A percentile compares a stretch with the other conserved stretches of the same genome.
phyloP scores from a whole-genome alignment of 2,888 invertebrate genomes.

The Creontiades dilutus region DNA sequence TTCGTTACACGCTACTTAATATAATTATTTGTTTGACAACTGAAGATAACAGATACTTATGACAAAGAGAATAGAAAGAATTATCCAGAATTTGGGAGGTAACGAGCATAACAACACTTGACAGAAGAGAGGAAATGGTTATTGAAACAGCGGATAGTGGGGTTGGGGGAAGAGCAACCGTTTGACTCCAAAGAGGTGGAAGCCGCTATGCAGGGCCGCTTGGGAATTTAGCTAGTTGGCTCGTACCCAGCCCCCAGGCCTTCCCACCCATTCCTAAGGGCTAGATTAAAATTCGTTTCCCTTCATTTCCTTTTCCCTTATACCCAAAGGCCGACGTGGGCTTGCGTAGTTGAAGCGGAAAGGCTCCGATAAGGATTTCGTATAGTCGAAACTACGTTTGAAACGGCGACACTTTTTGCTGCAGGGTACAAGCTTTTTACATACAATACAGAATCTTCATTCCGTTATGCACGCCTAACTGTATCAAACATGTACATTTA shows the following conservation, averaged over 20 bases:
- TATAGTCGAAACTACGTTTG: too few relatives aligned
- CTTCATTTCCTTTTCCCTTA: conserved; percentile 25
- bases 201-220: not conserved
- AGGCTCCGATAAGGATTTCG: not conserved
- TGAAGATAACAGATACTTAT: too few relatives aligned
- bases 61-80: too few relatives aligned
- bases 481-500: too few relatives aligned
- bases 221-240: conserved; percentile 19
- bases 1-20: too few relatives aligned
- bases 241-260: conserved; percentile 8
- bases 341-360: not conserved
- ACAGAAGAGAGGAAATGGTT: not conserved
- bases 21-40: too few relatives aligned
- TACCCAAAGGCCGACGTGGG: not conserved
- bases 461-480: too few relatives aligned
- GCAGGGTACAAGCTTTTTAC: too few relatives aligned
- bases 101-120: not conserved
- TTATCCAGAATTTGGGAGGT: too few relatives aligned
- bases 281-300: conserved; percentile 25
- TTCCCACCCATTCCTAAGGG: not conserved
- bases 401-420: too few relatives aligned
- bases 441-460: too few relatives aligned
- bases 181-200: conserved; percentile 3
- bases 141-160: not conserved
- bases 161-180: not conserved